phyloP scores from a whole-genome alignment of 2,113 vertebrate genomes.

The Ginglymostoma cirratum region DNA sequence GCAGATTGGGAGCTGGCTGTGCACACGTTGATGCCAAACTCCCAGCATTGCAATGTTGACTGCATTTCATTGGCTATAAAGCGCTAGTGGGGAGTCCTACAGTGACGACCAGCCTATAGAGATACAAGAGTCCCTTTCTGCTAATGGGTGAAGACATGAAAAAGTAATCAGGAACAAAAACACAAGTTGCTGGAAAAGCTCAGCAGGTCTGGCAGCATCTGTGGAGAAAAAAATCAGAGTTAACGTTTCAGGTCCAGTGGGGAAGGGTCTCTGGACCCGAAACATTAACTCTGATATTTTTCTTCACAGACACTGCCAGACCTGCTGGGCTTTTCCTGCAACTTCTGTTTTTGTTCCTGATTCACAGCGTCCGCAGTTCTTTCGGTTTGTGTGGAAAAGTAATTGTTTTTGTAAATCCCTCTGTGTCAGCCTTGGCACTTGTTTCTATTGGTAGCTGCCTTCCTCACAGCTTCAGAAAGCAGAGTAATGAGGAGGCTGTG shows the following conservation, averaged over 20 bases:
- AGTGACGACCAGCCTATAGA: neutral
- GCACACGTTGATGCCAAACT: too few relatives aligned
- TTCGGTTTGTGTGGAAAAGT: too few relatives aligned
- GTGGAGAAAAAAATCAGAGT: too few relatives aligned
- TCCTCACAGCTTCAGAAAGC: neutral
- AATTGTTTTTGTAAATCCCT: neutral
- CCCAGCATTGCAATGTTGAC: neutral
- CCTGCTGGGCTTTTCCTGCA: too few relatives aligned
- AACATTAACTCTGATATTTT: too few relatives aligned
- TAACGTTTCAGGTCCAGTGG: too few relatives aligned
- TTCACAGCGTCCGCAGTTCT: too few relatives aligned
- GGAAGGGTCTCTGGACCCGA: too few relatives aligned
- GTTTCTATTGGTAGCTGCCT: neutral
- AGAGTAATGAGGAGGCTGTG: conserved; percentile 6
- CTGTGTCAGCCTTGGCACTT: neutral
- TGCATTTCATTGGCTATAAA: neutral
- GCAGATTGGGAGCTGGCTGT: neutral
- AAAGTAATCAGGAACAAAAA: neutral
- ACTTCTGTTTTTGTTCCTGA: too few relatives aligned
- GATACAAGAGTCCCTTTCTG: neutral
- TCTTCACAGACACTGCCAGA: too few relatives aligned
- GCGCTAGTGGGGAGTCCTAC: neutral
- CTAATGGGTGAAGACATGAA: neutral
- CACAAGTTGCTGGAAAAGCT: too few relatives aligned
- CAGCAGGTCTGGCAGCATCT: too few relatives aligned